Percentiles rank a stretch among this genome's conserved stretches.
Evolutionary conservation across 2,113 vertebrate species (phyloP).

Genomic region (Cyprinodon brontotheroides): DNA sequence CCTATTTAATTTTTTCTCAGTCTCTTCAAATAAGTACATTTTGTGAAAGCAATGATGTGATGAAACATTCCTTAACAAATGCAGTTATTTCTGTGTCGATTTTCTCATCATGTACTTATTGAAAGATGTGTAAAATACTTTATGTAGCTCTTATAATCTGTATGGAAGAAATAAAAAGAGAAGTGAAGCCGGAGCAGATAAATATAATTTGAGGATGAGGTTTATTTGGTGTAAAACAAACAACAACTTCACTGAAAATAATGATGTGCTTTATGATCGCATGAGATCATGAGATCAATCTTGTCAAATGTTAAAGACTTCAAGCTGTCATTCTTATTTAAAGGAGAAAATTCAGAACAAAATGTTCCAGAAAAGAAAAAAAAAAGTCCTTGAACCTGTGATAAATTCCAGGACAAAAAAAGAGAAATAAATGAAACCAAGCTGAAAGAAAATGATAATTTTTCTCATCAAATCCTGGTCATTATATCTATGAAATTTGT

Average conservation of each 20-base stretch:
- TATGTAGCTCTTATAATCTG: not conserved
- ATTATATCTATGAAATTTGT: not conserved
- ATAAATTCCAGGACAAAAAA: not conserved
- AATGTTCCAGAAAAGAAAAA: not conserved
- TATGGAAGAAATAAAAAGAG: slow-evolving; percentile 12
- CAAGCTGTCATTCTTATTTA: not conserved
- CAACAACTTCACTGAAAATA: slow-evolving; percentile 5
- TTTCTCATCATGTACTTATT: not conserved
- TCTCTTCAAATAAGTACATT: not conserved
- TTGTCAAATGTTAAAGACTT: not conserved
- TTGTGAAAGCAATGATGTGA: not conserved
- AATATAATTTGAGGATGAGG: not conserved
- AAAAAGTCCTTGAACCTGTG: not conserved
- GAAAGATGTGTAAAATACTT: not conserved
- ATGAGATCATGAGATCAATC: not conserved
- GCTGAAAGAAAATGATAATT: not conserved
- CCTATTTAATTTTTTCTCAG: not conserved
- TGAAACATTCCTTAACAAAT: not conserved
- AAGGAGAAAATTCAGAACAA: not conserved
- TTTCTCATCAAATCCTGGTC: not conserved
- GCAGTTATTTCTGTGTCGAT: not conserved
- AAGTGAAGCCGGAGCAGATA: not conserved
- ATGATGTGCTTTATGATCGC: not conserved
- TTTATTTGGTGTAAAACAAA: slow-evolving; percentile 16
- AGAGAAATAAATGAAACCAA: not conserved